phyloP scores from a whole-genome alignment of 2,113 vertebrate genomes.

The Semnornis frantzii region DNA sequence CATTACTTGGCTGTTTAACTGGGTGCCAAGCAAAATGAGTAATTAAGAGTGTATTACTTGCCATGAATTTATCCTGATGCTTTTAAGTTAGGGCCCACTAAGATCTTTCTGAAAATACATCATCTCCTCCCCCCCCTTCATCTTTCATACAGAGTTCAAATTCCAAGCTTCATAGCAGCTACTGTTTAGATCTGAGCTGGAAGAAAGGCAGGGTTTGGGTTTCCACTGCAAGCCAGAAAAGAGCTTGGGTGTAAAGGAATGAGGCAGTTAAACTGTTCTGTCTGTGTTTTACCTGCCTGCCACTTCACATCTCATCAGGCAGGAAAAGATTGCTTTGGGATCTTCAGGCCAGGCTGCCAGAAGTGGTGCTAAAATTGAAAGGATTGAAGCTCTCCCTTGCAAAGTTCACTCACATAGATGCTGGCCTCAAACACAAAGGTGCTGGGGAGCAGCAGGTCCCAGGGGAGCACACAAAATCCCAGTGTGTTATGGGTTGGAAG shows the following conservation, averaged over 20 bases:
- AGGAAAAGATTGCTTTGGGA: neutral
- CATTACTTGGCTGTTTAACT: conserved; percentile 71
- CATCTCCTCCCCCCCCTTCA: conserved; percentile 57
- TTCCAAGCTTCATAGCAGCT: conserved; percentile 62
- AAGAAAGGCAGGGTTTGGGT: conserved; percentile 44
- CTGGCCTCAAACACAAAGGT: neutral
- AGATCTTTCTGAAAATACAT: conserved; percentile 72
- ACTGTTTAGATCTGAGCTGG: conserved; percentile 68
- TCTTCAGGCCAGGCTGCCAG: neutral
- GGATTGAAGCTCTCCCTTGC: neutral
- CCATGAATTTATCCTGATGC: conserved; percentile 74
- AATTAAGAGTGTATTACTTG: conserved; percentile 78
- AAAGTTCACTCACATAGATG: accelerated
- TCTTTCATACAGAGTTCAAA: conserved; percentile 53
- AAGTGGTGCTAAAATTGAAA: neutral
- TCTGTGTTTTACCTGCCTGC: conserved; percentile 7
- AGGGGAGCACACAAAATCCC: neutral
- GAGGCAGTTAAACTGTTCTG: neutral
- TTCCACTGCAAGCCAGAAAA: conserved; percentile 27
- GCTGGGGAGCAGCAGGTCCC: neutral
- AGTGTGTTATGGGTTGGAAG: too few relatives aligned
- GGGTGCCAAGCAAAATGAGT: conserved; percentile 81
- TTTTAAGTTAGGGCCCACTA: conserved; percentile 74
- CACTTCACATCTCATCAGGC: neutral
- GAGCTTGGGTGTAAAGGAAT: neutral